A percentile compares a stretch with the other conserved stretches of the same genome.
Evolutionary conservation across 2,797 vertebrate genomes (phyloP).

Genomic region (Gastrophryne carolinensis): DNA sequence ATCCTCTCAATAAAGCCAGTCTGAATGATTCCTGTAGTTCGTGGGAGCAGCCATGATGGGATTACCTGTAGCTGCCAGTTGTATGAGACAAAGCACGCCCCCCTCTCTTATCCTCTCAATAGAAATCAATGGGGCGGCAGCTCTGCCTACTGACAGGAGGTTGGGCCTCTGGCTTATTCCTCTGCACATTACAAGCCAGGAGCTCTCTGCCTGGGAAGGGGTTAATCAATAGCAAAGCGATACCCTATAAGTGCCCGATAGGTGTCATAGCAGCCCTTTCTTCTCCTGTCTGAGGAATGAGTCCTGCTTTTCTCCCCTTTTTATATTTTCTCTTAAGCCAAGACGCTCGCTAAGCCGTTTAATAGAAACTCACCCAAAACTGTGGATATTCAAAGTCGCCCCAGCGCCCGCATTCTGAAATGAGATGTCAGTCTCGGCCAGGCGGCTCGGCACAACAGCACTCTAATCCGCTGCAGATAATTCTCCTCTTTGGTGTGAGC

Average conservation of each 20-base stretch:
- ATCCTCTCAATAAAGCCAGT: no score
- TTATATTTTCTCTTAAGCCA: slow-evolving; percentile 61
- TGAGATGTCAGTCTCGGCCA: slow-evolving; percentile 75
- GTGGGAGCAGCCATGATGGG: no score
- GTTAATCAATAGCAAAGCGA: slow-evolving; percentile 61
- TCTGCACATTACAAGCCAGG: neutral
- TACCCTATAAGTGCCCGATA: slow-evolving; percentile 68
- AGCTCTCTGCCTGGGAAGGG: neutral
- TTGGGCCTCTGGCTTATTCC: no score
- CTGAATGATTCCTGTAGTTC: no score
- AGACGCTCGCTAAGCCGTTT: slow-evolving; percentile 74
- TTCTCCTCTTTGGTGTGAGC: slow-evolving; percentile 70
- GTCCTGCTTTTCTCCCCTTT: slow-evolving; percentile 52
- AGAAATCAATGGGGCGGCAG: no score
- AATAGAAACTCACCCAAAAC: slow-evolving; percentile 70
- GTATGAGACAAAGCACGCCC: no score
- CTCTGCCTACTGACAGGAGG: no score
- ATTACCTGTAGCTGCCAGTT: no score
- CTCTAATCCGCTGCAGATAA: slow-evolving; percentile 77
- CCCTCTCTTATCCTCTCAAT: no score
- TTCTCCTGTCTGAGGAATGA: slow-evolving; percentile 56
- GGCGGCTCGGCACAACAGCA: slow-evolving; percentile 76
- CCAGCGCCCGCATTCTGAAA: slow-evolving; percentile 69
- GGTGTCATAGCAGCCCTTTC: slow-evolving; percentile 63
- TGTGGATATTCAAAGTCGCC: slow-evolving; percentile 65